These are phyloP conservation scores for Nymphalis urticae DNA, from an alignment of 2,888 invertebrate genomes.

Conservation along the genomic window DNA sequence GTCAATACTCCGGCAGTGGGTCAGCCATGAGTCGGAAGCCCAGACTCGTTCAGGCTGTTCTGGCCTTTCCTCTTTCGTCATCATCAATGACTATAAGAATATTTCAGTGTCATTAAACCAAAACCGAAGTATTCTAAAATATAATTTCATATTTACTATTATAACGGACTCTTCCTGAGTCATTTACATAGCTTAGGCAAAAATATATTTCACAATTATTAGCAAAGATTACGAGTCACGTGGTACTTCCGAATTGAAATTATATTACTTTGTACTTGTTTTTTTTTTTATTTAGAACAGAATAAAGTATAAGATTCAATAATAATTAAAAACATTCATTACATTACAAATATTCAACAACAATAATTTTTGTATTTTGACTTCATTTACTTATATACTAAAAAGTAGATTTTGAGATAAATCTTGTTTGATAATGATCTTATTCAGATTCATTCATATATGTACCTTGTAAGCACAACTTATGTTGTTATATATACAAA, in stretches of 20 bases:
- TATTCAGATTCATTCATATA: too few species aligned
- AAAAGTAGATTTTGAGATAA: too few species aligned
- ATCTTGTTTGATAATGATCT: too few species aligned
- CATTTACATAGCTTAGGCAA: background rate
- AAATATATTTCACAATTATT: constrained; percentile 1
- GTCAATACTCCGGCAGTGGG: constrained; percentile 67
- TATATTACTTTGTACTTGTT: background rate
- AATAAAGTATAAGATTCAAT: too few species aligned
- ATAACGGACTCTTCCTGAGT: constrained; percentile 1
- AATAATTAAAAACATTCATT: too few species aligned
- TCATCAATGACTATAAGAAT: constrained; percentile 4
- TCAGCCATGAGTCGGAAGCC: constrained; percentile 55
- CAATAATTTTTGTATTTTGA: too few species aligned
- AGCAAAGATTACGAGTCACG: background rate
- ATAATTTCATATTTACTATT: background rate
- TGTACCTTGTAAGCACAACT: too few species aligned
- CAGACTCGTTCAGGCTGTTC: constrained; percentile 40
- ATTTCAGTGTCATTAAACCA: constrained; percentile 7
- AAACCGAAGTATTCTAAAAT: background rate
- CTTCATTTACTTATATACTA: too few species aligned
- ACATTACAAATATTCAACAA: too few species aligned
- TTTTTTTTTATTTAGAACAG: too few species aligned
- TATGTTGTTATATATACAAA: too few species aligned
- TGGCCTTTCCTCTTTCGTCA: constrained; percentile 33
- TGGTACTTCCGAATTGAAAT: background rate